Conservation (phyloP, 2,888 invertebrate genomes). For the Sussaba pulchella region DNA sequence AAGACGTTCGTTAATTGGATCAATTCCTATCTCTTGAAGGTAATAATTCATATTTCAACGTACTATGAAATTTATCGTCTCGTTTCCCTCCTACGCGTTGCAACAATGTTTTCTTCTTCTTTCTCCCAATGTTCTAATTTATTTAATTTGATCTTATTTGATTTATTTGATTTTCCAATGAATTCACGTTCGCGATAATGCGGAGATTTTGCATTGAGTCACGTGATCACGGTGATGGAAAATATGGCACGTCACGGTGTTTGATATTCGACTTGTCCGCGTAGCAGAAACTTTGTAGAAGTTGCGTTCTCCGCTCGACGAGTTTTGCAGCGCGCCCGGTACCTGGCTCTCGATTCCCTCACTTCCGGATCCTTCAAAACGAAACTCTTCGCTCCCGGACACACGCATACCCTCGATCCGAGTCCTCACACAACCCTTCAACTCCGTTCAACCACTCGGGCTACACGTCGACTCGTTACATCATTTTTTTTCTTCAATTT, state of each 20-base stretch:
- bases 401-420: constrained; percentile 66
- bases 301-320: constrained; percentile 46
- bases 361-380: constrained; percentile 80
- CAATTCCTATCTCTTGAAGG: constrained; percentile 98
- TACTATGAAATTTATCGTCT: too few relatives aligned
- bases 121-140: not conserved
- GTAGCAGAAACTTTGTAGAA: constrained; percentile 63
- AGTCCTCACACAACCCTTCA: not conserved
- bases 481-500: not conserved
- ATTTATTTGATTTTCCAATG: not conserved
- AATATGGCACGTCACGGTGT: constrained; percentile 61
- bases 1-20: constrained; percentile 99
- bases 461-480: not conserved
- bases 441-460: not conserved
- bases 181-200: constrained; percentile 12
- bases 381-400: constrained; percentile 68
- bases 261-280: constrained; percentile 45
- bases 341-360: constrained; percentile 78
- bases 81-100: not conserved
- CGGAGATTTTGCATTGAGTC: constrained; percentile 43
- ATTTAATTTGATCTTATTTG: not conserved
- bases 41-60: too few relatives aligned
- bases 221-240: constrained; percentile 58
- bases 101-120: constrained; percentile 27
- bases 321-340: constrained; percentile 62